Evolutionary conservation across 2,888 invertebrate genomes (phyloP).

Genomic region (Dryobotodes eremita): DNA sequence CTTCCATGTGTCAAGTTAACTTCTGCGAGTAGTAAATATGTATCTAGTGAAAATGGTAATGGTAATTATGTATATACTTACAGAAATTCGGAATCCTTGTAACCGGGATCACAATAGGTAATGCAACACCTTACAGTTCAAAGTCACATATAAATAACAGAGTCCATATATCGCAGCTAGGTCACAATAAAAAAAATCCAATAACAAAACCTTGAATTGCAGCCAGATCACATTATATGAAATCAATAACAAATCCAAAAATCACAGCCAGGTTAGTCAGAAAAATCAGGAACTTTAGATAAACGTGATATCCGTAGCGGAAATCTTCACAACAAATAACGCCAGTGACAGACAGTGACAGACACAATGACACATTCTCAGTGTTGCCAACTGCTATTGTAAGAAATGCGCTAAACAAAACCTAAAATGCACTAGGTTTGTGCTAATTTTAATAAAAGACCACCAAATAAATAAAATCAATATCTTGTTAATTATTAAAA

Average conservation of each 20-base stretch:
- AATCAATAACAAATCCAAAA: conserved; percentile 17
- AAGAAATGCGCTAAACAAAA: conserved; percentile 16
- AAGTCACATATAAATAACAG: conserved; percentile 19
- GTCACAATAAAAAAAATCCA: conserved; percentile 18
- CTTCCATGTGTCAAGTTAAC: conserved; percentile 13
- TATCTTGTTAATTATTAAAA: conserved; percentile 24
- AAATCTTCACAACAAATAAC: conserved; percentile 16
- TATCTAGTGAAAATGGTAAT: conserved; percentile 13
- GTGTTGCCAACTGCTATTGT: conserved; percentile 25
- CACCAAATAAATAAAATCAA: no score
- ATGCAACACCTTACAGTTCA: conserved; percentile 9
- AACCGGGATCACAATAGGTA: conserved; percentile 15
- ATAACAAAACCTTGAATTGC: conserved; percentile 15
- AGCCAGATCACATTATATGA: conserved; percentile 13
- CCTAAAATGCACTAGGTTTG: conserved; percentile 20
- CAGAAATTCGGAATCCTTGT: conserved; percentile 13
- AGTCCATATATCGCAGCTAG: conserved; percentile 17
- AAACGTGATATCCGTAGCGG: conserved; percentile 17
- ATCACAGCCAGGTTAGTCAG: conserved; percentile 16
- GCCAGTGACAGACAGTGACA: conserved; percentile 11
- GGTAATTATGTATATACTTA: conserved; percentile 12
- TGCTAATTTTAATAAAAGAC: conserved; percentile 14
- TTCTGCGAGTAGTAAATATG: conserved; percentile 11
- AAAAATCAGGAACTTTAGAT: conserved; percentile 15
- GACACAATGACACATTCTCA: conserved; percentile 11